Percentiles rank a stretch among this genome's conserved stretches.
Evolutionary conservation across 1,140 invertebrate genomes (phyloP).

Genomic region (Caenorhabditis tropicalis): DNA sequence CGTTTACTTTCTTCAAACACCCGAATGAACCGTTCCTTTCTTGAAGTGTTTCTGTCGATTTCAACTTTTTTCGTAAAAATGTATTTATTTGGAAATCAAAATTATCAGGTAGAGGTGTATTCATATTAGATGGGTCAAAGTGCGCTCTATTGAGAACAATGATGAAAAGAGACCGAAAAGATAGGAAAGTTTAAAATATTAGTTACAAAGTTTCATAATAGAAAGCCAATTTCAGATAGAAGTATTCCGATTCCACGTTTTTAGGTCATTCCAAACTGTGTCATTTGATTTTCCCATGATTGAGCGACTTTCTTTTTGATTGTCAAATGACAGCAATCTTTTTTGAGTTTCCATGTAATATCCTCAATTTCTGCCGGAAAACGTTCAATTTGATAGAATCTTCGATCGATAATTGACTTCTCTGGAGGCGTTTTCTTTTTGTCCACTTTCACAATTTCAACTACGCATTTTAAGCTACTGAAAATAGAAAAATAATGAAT

Average conservation of each 20-base stretch:
- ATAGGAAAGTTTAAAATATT: background rate
- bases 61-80: background rate
- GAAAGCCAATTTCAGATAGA: background rate
- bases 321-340: constrained; percentile 47
- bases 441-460: constrained; percentile 50
- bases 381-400: constrained; percentile 46
- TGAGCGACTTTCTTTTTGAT: constrained; percentile 30
- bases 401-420: constrained; percentile 41
- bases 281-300: constrained; percentile 47
- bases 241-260: background rate
- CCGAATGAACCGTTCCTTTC: background rate
- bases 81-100: background rate
- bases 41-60: no score
- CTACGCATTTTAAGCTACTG: constrained; percentile 48
- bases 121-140: background rate
- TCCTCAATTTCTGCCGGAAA: constrained; percentile 43
- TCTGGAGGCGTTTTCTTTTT: constrained; percentile 53
- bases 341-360: constrained; percentile 50
- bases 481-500: background rate
- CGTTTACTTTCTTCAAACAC: background rate
- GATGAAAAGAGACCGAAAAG: constrained; percentile 14
- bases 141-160: constrained; percentile 37
- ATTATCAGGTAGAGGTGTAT: background rate
- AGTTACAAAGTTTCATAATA: background rate
- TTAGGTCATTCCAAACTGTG: constrained; percentile 46